Percentiles rank a stretch among this genome's conserved stretches.
These are phyloP conservation scores for Macrotis lagotis DNA, from an alignment of 2,113 vertebrate species.

Conservation along the genomic window DNA sequence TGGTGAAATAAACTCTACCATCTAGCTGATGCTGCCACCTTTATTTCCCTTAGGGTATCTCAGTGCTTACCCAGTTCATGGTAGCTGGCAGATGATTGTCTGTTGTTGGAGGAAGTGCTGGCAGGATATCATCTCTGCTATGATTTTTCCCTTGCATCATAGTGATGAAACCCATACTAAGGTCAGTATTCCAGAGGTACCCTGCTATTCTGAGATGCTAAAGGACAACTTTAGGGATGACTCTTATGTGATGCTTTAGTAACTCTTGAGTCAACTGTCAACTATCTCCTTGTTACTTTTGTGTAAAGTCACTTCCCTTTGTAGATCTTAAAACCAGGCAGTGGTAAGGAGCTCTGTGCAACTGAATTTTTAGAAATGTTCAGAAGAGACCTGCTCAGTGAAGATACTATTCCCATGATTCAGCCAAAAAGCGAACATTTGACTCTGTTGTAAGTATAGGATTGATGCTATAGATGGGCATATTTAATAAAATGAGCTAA, in stretches of 20 bases:
- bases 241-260: not conserved
- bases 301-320: not conserved
- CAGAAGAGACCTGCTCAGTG: conserved; percentile 15
- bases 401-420: not conserved
- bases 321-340: not conserved
- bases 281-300: not conserved
- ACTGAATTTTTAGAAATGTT: not conserved
- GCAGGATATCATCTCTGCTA: not conserved
- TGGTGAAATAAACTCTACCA: not conserved
- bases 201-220: not conserved
- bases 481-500: conserved; percentile 64
- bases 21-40: not conserved
- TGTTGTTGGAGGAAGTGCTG: not conserved
- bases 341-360: not conserved
- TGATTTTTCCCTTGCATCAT: not conserved
- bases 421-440: conserved; percentile 26
- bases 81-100: not conserved
- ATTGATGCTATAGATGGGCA: conserved; percentile 56
- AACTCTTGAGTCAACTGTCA: not conserved
- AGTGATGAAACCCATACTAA: not conserved
- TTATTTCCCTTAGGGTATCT: not conserved
- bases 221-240: not conserved
- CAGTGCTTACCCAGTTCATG: not conserved
- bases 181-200: not conserved
- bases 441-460: conserved; percentile 52